These are phyloP conservation scores for Cataglyphis rosenhaueri DNA, from an alignment of 2,888 invertebrate genomes.

Conservation along the genomic window DNA sequence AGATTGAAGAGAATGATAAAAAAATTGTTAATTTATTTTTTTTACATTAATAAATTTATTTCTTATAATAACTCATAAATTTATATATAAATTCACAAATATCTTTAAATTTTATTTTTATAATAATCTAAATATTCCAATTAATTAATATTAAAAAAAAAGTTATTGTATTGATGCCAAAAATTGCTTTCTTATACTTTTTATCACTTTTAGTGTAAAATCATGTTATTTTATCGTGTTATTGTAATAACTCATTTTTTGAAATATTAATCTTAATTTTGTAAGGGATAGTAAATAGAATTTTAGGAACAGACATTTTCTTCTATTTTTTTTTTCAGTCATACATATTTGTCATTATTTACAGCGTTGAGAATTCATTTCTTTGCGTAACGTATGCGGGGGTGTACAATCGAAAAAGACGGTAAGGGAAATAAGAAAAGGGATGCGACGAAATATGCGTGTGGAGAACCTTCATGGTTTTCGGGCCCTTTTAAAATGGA, in stretches of 20 bases:
- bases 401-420: constrained; percentile 59
- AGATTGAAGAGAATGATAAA: background rate
- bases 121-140: background rate
- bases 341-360: background rate
- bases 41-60: background rate
- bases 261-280: background rate
- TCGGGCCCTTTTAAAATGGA: constrained; percentile 55
- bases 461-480: constrained; percentile 60
- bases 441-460: constrained; percentile 62
- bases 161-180: background rate
- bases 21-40: background rate
- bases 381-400: constrained; percentile 19
- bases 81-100: background rate
- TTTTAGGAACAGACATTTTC: background rate
- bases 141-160: background rate
- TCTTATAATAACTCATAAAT: background rate
- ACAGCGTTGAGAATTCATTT: background rate
- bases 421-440: constrained; percentile 60
- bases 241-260: background rate
- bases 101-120: background rate
- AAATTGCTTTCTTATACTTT: background rate
- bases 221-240: background rate
- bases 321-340: background rate
- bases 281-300: background rate
- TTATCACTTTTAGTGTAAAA: background rate